phyloP scores from a whole-genome alignment of 1,140 invertebrate species.

The Neodiprion lecontei region DNA sequence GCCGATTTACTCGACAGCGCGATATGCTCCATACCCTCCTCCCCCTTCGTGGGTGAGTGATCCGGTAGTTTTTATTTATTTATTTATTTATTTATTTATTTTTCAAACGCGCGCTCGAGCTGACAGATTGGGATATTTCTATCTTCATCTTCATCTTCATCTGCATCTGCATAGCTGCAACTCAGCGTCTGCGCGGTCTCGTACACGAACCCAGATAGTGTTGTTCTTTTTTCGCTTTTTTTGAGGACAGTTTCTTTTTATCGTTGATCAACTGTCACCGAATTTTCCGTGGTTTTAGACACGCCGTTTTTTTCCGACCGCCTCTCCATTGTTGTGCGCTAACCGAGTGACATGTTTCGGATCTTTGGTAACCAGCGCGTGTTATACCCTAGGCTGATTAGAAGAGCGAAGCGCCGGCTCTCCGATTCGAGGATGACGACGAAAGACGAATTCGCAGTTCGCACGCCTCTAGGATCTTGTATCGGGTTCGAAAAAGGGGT shows the following conservation, averaged over 20 bases:
- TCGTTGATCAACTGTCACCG: not conserved
- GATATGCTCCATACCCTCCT: too few relatives aligned
- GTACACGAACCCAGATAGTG: not conserved
- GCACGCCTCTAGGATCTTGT: not conserved
- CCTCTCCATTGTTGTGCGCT: not conserved
- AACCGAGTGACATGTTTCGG: not conserved
- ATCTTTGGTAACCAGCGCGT: not conserved
- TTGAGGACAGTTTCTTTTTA: not conserved
- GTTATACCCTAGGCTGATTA: not conserved
- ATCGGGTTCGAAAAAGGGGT: too few relatives aligned
- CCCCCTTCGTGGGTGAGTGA: too few relatives aligned
- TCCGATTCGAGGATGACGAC: too few relatives aligned
- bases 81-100: too few relatives aligned
- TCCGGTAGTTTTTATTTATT: too few relatives aligned
- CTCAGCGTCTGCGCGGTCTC: too few relatives aligned
- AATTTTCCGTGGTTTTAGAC: not conserved
- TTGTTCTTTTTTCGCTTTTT: not conserved
- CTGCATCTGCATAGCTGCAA: too few relatives aligned
- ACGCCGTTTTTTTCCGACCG: not conserved
- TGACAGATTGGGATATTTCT: too few relatives aligned
- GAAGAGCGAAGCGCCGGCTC: not conserved
- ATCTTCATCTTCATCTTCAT: too few relatives aligned
- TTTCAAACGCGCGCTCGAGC: too few relatives aligned
- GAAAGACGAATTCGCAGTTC: constrained; percentile 7
- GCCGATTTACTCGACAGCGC: too few relatives aligned